Base-by-base conservation (phyloP, 2,888 invertebrate genomes). In the Ecdyonurus torrentis region DNA sequence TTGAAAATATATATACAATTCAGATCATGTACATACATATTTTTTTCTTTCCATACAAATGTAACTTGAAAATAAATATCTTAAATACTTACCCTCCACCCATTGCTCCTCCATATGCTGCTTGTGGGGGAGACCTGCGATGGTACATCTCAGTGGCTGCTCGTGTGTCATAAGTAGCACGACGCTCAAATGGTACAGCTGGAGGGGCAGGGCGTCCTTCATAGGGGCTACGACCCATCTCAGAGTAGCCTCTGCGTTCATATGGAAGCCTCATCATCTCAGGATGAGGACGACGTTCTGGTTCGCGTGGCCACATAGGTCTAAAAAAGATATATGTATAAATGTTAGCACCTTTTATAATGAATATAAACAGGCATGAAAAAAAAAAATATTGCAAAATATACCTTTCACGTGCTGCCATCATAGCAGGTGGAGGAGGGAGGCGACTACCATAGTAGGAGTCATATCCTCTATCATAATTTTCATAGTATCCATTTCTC, bases 401-500 rank as follows among this genome's bases (percentile, higher is more conserved):
- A 19, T 53, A 67, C 67, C 67, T 66, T 59, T 67, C 67, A 15
- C 67, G 64, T 2, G 65, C 61, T n/a, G 64, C 62, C 58, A 67
- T 64, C 23, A 63, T 63, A 20, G 59, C 52, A 3, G 63, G 65
- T 61, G 66, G 67, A 15, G 66, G 68, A 59, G 66, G 66, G 22
- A 65, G 66, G 7, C 65, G 65, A 15, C 67, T 60, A 5, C 63
- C 60, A 58, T 66, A 66, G 61, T 67, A 67, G 61, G 63, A 61
- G 60, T 67, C 66, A 63, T 67, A 64, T 23, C 66, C 66, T 37
- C 68, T 59, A 52, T 67, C 67, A 58, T 66, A 67, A 53, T 62
- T 66, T 55, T 68, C 66, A 59, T 67, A 68, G 55, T 66, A 68
- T 19, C 69, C 68, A 65, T 69, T 69, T 58, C 68, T 63, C 65